Base-by-base conservation (phyloP, 2,113 vertebrate species). In the Formicarius rufipectus region DNA sequence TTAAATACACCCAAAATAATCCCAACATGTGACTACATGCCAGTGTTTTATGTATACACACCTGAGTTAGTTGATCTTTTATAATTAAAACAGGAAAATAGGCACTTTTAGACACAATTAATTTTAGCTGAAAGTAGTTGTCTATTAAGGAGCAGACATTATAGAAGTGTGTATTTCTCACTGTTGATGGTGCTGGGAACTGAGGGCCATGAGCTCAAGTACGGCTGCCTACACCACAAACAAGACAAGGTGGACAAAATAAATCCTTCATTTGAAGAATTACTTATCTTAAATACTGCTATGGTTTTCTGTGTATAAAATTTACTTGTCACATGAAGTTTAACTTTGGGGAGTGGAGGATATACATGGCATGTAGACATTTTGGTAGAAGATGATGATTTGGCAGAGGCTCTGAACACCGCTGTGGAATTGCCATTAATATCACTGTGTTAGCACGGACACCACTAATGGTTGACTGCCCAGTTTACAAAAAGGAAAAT, bases 191-290 rank as follows among this genome's bases (percentile, higher is more conserved):
- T 1, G 0, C 13, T 72, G 44, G 74, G 62, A 79, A 55, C 30
- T 13, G 9, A 30, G 9, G 40, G 20, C 24, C 12, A 2, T 68
- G n/a, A 58, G 8, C 8, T 71, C 47, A 45, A 28, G 47, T 31
- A 53, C 25, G 53, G 24, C 22, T 73, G 18, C 45, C 44, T 52
- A 33, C 50, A 52, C 11, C 28, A 60, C 21, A 40, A n/a, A 31
- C 31, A 71, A 21, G 10, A 52, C 0, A 0, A 69, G 25, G 6
- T 37, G n/a, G 17, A 58, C 9, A 23, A 74, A 21, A 30, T 10
- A 52, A 90, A 90, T 45, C 22, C 17, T 53, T 1, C 8, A 20
- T 53, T 45, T 78, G 21, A 91, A 81, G 4, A 67, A 6, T 27
- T 47, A 42, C 33, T 93, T 74, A 64, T 63, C 37, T 30, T n/a